These are phyloP conservation scores for Sapajus apella DNA, from an alignment of 2,113 vertebrate species.

Conservation along the genomic window DNA sequence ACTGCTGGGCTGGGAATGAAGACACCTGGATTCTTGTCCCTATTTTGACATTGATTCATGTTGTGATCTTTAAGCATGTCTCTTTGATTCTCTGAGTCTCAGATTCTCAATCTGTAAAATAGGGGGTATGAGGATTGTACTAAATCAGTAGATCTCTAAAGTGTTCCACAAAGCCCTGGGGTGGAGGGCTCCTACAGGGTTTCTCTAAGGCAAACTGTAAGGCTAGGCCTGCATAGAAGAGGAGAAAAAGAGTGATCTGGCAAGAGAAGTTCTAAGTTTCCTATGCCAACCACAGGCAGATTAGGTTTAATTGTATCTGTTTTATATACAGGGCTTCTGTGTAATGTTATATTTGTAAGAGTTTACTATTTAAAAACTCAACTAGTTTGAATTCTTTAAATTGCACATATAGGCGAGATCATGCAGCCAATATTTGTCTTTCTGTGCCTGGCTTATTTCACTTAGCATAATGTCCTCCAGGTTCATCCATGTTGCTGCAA, in stretches of 20 bases:
- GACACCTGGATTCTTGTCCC: background rate
- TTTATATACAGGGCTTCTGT: background rate
- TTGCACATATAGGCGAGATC: background rate
- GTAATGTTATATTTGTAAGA: background rate
- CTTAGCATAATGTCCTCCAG: background rate
- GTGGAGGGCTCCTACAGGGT: background rate
- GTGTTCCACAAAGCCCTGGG: background rate
- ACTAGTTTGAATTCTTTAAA: background rate
- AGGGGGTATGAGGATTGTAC: background rate
- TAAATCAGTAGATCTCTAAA: background rate
- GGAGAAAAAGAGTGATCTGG: background rate
- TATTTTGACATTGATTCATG: background rate
- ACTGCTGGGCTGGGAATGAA: background rate
- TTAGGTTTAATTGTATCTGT: slow-evolving; percentile 5
- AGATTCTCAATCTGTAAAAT: slow-evolving; percentile 10
- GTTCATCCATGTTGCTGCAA: background rate
- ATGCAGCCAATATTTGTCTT: background rate
- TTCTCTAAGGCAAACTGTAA: background rate
- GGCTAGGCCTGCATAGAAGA: background rate
- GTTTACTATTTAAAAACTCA: background rate
- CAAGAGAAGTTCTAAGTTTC: background rate
- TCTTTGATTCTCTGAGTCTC: background rate
- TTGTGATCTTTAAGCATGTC: background rate
- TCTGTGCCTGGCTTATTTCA: background rate
- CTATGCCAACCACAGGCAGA: background rate